Evolutionary conservation across 2,797 vertebrate genomes (phyloP).

Genomic region (Pseudomugil gertrudae): DNA sequence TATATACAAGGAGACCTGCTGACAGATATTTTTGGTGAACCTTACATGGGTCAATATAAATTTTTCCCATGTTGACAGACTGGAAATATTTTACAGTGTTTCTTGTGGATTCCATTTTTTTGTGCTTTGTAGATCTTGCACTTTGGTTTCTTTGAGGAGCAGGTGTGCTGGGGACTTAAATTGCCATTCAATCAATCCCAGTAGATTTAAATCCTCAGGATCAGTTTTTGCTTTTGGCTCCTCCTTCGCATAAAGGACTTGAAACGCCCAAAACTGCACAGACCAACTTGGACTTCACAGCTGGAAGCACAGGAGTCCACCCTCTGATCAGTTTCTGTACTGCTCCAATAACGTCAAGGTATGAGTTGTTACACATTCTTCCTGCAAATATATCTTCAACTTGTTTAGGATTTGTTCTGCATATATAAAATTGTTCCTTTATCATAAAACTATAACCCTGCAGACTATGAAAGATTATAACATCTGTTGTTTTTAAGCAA

Average conservation of each 20-base stretch:
- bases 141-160: constrained; percentile 47
- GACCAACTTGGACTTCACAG: constrained; percentile 69
- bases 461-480: not conserved
- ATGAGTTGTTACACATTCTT: constrained; percentile 22
- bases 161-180: constrained; percentile 69
- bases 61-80: constrained; percentile 31
- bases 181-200: constrained; percentile 70
- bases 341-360: constrained; percentile 60
- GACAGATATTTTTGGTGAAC: constrained; percentile 53
- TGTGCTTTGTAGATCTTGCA: constrained; percentile 1
- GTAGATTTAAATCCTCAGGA: constrained; percentile 76
- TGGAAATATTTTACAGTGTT: constrained; percentile 10
- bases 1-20: constrained; percentile 49
- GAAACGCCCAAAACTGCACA: constrained; percentile 67
- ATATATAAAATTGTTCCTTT: constrained; percentile 8
- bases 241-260: constrained; percentile 85
- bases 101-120: not conserved
- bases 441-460: not conserved
- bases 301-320: constrained; percentile 54
- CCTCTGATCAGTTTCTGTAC: constrained; percentile 48
- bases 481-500: not conserved
- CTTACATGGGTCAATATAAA: constrained; percentile 22
- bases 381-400: not conserved
- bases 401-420: not conserved
- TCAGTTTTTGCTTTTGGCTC: constrained; percentile 83